phyloP scores from a whole-genome alignment of 2,113 vertebrate species.

The Triplophysa rosa region DNA sequence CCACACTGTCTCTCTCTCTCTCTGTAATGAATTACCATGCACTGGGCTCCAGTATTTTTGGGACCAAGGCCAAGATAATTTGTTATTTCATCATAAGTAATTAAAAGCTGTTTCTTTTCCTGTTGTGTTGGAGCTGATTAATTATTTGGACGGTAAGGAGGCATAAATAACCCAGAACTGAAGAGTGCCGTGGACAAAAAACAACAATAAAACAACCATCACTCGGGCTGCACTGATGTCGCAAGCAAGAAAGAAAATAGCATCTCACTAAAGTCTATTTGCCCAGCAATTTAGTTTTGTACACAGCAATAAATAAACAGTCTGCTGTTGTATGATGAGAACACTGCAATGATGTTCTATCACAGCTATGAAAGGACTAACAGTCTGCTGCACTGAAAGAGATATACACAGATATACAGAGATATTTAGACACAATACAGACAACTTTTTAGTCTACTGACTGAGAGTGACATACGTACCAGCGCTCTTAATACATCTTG shows the following conservation, averaged over 20 bases:
- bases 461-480: too few relatives aligned
- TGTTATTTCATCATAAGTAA: constrained; percentile 66
- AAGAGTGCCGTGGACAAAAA: constrained; percentile 43
- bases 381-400: too few relatives aligned
- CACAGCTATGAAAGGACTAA: constrained; percentile 35
- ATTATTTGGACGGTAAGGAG: constrained; percentile 58
- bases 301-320: constrained; percentile 42
- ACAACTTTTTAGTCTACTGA: too few relatives aligned
- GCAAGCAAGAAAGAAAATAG: constrained; percentile 36
- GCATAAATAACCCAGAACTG: constrained; percentile 60
- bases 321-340: constrained; percentile 29
- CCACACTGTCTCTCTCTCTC: constrained; percentile 33
- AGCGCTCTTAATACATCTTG: not conserved
- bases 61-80: constrained; percentile 61
- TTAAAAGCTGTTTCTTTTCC: constrained; percentile 63
- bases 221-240: constrained; percentile 39
- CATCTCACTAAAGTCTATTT: constrained; percentile 43
- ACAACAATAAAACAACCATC: constrained; percentile 52
- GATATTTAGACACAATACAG: too few relatives aligned
- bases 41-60: constrained; percentile 57
- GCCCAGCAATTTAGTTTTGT: constrained; percentile 35
- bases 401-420: too few relatives aligned
- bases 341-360: constrained; percentile 37
- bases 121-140: constrained; percentile 61
- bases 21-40: constrained; percentile 61